Evolutionary conservation across 2,113 vertebrate genomes (phyloP).

Genomic region (Erpornis zantholeuca): DNA sequence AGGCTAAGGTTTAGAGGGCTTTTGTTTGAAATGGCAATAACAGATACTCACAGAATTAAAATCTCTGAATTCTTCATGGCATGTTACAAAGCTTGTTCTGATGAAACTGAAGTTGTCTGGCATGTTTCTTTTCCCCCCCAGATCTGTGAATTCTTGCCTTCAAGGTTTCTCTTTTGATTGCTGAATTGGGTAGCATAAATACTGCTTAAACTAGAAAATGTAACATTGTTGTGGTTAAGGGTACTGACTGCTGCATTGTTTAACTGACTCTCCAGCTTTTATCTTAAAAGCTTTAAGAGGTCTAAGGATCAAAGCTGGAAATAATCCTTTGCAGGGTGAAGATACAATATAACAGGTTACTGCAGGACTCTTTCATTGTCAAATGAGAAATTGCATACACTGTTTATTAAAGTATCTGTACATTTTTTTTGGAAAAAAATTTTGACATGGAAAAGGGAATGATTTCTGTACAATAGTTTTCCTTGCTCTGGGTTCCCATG

Average conservation of each 20-base stretch:
- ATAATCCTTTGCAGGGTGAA: neutral
- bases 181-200: neutral
- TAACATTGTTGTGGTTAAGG: neutral
- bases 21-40: neutral
- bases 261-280: neutral
- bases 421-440: neutral
- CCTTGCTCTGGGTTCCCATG: neutral
- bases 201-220: neutral
- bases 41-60: neutral
- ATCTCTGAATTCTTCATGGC: neutral
- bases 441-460: neutral
- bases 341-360: neutral
- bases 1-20: neutral
- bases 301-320: conserved; percentile 25
- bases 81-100: neutral
- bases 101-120: neutral
- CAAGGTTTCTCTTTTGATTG: neutral
- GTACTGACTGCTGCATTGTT: neutral
- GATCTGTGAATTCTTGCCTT: neutral
- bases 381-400: neutral
- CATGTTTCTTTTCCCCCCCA: neutral
- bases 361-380: neutral
- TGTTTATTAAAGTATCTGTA: neutral
- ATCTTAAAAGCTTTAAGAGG: conserved; percentile 30
- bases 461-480: conserved; percentile 17